Percentiles rank a stretch among this genome's conserved stretches.
Evolutionary conservation across 2,113 vertebrate genomes (phyloP).

Genomic region (Nettapus auritus): DNA sequence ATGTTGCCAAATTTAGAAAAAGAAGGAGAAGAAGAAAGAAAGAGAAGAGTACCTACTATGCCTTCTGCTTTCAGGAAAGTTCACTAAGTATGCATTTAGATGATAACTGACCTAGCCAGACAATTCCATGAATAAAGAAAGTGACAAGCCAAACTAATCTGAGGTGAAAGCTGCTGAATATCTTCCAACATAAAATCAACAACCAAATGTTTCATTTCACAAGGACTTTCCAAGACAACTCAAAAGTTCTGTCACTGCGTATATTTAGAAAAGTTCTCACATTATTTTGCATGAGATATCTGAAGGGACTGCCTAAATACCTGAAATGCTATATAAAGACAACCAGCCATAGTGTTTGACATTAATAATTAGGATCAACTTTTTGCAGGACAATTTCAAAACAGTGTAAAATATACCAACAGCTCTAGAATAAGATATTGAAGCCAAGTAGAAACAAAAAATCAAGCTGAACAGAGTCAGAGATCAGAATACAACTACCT

Average conservation of each 20-base stretch:
- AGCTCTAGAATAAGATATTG: not conserved
- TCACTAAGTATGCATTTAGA: not conserved
- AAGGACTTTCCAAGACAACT: conserved; percentile 25
- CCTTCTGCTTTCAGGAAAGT: conserved; percentile 15
- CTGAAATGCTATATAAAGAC: not conserved
- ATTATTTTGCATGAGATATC: not conserved
- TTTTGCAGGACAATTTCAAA: not conserved
- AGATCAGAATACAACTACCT: not conserved
- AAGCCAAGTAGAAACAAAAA: not conserved
- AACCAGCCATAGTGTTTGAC: not conserved
- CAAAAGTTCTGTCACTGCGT: not conserved
- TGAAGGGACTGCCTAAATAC: not conserved
- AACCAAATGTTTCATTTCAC: conserved; percentile 45
- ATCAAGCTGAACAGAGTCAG: not conserved
- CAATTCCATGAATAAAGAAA: conserved; percentile 53
- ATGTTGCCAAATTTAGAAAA: not conserved
- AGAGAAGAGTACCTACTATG: not conserved
- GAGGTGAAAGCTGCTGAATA: conserved; percentile 43
- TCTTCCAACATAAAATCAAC: conserved; percentile 15
- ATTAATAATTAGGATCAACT: not conserved
- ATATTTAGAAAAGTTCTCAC: not conserved
- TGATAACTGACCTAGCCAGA: not conserved
- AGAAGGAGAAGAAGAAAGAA: not conserved
- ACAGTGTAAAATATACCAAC: not conserved
- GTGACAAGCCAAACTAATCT: conserved; percentile 71